phyloP scores from a whole-genome alignment of 2,113 vertebrate species.

The Mormyrus lacerda region DNA sequence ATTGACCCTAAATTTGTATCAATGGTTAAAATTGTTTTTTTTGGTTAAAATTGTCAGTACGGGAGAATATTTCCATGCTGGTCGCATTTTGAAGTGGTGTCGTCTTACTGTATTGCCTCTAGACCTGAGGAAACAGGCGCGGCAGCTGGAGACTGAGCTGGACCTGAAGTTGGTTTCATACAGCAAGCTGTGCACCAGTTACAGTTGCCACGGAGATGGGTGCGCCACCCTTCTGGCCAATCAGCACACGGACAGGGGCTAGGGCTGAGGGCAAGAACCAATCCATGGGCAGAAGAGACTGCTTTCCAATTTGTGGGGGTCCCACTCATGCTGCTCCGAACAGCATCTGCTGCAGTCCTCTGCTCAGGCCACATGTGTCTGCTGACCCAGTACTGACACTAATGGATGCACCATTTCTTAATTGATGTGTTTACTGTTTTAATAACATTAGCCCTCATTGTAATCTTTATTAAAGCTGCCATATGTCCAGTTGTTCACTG shows the following conservation, averaged over 20 bases:
- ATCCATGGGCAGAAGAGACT: neutral
- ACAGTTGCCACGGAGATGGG: conserved; percentile 87
- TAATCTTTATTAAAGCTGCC: neutral
- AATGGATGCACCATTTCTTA: neutral
- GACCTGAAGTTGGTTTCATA: conserved; percentile 96
- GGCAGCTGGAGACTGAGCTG: conserved; percentile 94
- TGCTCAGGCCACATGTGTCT: neutral
- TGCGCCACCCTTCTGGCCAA: conserved; percentile 49
- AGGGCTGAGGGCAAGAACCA: neutral
- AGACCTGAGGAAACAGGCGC: conserved; percentile 94
- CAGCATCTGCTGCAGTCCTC: neutral
- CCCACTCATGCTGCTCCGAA: neutral
- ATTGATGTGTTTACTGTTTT: neutral
- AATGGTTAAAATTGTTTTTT: neutral
- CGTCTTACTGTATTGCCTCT: conserved; percentile 10
- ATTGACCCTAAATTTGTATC: neutral
- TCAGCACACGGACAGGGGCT: neutral
- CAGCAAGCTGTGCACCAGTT: conserved; percentile 96
- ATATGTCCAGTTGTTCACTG: neutral
- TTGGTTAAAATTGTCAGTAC: neutral
- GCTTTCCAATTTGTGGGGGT: neutral
- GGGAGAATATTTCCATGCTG: neutral
- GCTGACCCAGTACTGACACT: neutral
- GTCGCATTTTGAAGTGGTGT: neutral
- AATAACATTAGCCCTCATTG: neutral